Base-by-base conservation (phyloP, 2,113 vertebrate genomes). In the Tapirus terrestris region DNA sequence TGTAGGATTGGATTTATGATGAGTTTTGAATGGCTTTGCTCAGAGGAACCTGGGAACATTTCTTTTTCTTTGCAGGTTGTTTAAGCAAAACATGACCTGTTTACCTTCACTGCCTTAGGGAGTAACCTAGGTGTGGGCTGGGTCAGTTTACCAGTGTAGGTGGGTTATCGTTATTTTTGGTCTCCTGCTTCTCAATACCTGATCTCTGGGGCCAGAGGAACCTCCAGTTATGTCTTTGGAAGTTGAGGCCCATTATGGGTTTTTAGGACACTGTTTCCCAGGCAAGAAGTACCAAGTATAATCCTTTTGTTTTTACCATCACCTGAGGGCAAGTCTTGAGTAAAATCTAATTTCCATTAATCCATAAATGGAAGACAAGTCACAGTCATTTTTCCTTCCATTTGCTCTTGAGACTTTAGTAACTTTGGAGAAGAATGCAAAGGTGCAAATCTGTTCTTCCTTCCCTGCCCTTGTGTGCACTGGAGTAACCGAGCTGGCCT, bases 31-130 rank as follows among this genome's bases (percentile, higher is more conserved):
- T 23, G 61, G 23, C 87, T 95, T 60, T 81, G 84, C 39, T 77
- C 85, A 48, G 53, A 81, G 65, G 61, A 70, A 51, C 36, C 39
- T 90, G 95, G 88, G 82, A 88, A 82, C 36, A 3, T 58, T 94
- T 92, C 73, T 84, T 90, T 89, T 60, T 65, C 61, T 86, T 96
- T 79, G 63, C 9, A n/a, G 56, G 33, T 60, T 88, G 45, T 96
- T 97, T 95, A 97, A 93, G 77, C 88, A 96, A 89, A 97, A 96
- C 77, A 65, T 3, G 81, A 89, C 92, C 94, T 94, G 85, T 91
- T 94, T 96, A 65, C 73, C n/a, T 61, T 91, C n/a, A 65, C 56
- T 20, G 73, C 87, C 23, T 63, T 72, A 72, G 75, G 79, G 89
- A 97, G 82, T 92, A 80, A 72, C 36, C 75, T 5, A 60, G 68